Percentiles rank a stretch among this genome's conserved stretches.
phyloP scores from a whole-genome alignment of 1,140 invertebrate species.

The Drosophila navojoa region DNA sequence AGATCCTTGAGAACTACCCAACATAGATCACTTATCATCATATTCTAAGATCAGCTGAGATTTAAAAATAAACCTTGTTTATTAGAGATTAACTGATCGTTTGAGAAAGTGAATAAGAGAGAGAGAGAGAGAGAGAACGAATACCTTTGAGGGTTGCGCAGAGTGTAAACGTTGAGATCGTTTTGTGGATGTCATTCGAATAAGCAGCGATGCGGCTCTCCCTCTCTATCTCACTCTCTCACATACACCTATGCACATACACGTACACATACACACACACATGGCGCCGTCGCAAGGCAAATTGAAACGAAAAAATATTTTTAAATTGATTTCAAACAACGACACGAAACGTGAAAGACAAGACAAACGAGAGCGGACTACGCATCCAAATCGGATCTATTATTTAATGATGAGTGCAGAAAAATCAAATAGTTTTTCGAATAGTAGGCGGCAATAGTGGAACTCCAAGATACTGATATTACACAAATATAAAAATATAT shows the following conservation, averaged over 20 bases:
- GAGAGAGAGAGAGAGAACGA: conserved; percentile 12
- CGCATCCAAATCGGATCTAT: conserved; percentile 40
- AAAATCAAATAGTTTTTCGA: conserved; percentile 42
- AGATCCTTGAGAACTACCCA: too few species aligned
- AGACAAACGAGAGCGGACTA: conserved; percentile 44
- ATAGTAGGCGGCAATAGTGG: conserved; percentile 39
- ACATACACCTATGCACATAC: conserved; percentile 19
- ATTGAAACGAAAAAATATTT: conserved; percentile 80
- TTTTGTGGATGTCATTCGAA: conserved; percentile 68
- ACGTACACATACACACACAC: conserved; percentile 17
- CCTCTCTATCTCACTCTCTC: conserved; percentile 15
- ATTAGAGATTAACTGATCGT: not conserved
- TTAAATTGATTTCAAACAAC: conserved; percentile 79
- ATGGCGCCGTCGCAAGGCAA: conserved; percentile 42
- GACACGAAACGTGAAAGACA: conserved; percentile 43
- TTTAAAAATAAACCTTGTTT: conserved; percentile 1
- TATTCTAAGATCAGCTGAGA: not conserved
- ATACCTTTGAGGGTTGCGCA: conserved; percentile 19
- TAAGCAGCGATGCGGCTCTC: conserved; percentile 6
- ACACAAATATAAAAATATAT: conserved; percentile 21
- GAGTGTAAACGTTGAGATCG: conserved; percentile 7
- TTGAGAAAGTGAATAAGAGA: not conserved
- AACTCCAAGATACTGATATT: conserved; percentile 18
- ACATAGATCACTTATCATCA: not conserved
- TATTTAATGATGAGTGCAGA: conserved; percentile 50